Percentiles rank a stretch among this genome's conserved stretches.
Conservation (phyloP, 2,797 vertebrate species). For the Tokudaia muenninki region DNA sequence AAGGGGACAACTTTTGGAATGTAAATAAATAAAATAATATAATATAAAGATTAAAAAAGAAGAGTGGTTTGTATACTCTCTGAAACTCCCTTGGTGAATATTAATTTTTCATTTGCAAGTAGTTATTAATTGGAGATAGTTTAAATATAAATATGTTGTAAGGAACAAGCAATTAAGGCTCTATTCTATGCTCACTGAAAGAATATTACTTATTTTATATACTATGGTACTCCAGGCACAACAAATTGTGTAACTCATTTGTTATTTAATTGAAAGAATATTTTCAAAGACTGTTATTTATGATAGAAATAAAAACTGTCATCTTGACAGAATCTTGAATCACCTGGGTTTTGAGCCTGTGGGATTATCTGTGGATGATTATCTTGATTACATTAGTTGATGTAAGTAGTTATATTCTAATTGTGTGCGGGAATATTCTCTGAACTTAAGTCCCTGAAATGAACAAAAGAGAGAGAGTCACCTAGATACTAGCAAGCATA, state of each 20-base stretch:
- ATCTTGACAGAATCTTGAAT: background rate
- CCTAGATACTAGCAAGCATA: background rate
- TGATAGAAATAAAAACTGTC: background rate
- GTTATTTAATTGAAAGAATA: background rate
- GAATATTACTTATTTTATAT: background rate
- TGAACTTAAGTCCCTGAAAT: background rate
- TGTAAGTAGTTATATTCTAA: background rate
- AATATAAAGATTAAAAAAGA: background rate
- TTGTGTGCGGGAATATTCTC: background rate
- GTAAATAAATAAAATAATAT: background rate
- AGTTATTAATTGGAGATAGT: background rate
- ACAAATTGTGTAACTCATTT: background rate
- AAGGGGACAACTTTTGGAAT: background rate
- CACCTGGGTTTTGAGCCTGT: background rate
- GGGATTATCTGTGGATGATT: background rate
- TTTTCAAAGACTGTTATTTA: background rate
- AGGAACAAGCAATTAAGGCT: background rate
- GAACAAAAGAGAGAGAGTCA: background rate
- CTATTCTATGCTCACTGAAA: background rate
- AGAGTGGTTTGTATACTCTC: background rate
- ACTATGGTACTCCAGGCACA: background rate
- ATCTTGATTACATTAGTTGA: background rate
- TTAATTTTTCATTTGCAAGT: background rate
- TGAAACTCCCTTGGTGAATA: background rate
- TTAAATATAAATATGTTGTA: background rate